Evolutionary conservation across 2,113 vertebrate genomes (phyloP).

Genomic region (Deroptyus accipitrinus): DNA sequence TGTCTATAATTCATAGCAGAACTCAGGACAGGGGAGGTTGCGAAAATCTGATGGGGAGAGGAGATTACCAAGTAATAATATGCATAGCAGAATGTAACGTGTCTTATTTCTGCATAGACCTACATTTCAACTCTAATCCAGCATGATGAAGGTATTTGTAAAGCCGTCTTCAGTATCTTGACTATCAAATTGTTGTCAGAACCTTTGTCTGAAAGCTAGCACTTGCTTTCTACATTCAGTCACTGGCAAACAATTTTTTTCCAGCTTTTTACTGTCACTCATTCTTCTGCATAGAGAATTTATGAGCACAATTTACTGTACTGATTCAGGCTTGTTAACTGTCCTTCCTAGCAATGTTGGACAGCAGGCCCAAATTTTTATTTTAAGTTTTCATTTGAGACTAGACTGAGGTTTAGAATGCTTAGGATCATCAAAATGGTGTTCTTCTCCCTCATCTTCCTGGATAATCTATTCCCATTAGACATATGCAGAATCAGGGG

Average conservation of each 20-base stretch:
- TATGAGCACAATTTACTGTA: not conserved
- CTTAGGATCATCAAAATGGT: not conserved
- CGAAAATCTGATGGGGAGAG: not conserved
- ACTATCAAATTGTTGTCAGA: slow-evolving; percentile 5
- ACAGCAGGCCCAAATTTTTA: not conserved
- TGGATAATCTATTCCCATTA: not conserved
- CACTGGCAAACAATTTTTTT: not conserved
- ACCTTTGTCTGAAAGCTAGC: not conserved
- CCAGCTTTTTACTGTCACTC: not conserved
- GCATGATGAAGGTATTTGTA: not conserved
- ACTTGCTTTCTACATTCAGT: not conserved
- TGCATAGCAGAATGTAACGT: not conserved
- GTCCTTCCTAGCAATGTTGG: not conserved
- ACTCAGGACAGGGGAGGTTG: not conserved
- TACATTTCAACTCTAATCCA: not conserved
- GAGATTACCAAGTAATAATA: not conserved
- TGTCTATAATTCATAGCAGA: slow-evolving; percentile 28
- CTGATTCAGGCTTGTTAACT: not conserved
- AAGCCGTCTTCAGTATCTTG: not conserved
- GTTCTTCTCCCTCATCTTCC: not conserved
- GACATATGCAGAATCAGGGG: not conserved
- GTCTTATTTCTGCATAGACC: not conserved
- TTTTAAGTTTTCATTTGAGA: not conserved
- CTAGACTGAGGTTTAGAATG: not conserved
- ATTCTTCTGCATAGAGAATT: not conserved